These are phyloP conservation scores for Enhydra lutris DNA, from an alignment of 2,113 vertebrate species.

Conservation along the genomic window DNA sequence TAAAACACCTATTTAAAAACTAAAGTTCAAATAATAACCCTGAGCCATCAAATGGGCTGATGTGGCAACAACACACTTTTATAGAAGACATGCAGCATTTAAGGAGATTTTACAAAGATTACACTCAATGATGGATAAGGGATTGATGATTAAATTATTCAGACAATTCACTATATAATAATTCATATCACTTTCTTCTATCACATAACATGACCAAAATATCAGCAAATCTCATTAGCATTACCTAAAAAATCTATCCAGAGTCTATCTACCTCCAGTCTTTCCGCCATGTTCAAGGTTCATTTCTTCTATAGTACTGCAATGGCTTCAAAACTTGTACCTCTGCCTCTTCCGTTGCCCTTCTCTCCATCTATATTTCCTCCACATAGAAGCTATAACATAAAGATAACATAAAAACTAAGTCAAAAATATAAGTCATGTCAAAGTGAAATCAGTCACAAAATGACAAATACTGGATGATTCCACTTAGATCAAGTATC, in stretches of 20 bases:
- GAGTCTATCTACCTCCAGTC: neutral
- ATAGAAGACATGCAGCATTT: neutral
- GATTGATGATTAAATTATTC: neutral
- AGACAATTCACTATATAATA: neutral
- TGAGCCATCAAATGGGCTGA: neutral
- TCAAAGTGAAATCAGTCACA: neutral
- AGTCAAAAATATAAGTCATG: neutral
- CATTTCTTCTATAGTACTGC: neutral
- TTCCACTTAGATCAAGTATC: neutral
- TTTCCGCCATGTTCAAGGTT: neutral
- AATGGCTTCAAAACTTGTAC: neutral
- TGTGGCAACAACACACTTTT: neutral
- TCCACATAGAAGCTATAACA: neutral
- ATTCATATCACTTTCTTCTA: neutral
- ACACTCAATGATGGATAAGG: neutral
- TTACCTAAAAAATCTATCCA: neutral
- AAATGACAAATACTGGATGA: neutral
- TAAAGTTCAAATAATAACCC: neutral
- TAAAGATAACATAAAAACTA: neutral
- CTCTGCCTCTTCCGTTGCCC: neutral
- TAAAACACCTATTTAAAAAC: neutral
- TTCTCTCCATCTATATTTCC: neutral
- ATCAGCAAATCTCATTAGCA: neutral
- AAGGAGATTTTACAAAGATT: neutral
- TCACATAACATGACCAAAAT: neutral